phyloP scores from a whole-genome alignment of 2,113 vertebrate genomes.

The Neolamprologus caudopunctatus region DNA sequence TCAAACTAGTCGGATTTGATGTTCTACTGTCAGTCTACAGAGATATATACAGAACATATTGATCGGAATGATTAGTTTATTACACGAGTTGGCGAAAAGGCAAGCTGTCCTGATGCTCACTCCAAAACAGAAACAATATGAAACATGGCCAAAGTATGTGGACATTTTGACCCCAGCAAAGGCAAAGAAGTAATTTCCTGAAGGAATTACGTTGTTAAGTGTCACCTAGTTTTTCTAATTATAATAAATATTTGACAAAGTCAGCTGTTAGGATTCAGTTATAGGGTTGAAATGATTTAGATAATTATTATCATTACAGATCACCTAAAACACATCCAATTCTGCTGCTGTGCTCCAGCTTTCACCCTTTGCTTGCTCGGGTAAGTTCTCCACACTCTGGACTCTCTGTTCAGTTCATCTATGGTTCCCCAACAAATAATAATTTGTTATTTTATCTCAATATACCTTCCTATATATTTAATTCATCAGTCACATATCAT shows the following conservation, averaged over 20 bases:
- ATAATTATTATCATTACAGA: neutral
- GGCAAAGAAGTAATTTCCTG: neutral
- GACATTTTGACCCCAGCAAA: neutral
- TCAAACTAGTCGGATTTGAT: slow-evolving; percentile 12
- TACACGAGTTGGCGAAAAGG: neutral
- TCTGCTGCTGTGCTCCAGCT: neutral
- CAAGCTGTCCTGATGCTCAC: neutral
- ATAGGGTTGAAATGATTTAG: neutral
- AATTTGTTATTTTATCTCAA: neutral
- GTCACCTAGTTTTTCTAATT: neutral
- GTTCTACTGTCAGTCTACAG: neutral
- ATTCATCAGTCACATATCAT: neutral
- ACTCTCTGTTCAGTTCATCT: neutral
- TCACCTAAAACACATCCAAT: neutral
- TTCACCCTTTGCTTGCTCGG: neutral
- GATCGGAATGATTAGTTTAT: neutral
- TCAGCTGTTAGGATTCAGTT: neutral
- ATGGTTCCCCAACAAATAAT: neutral
- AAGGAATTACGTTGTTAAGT: neutral
- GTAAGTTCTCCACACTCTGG: neutral
- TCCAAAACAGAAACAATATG: neutral
- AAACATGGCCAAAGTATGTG: neutral
- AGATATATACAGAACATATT: neutral
- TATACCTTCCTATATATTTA: rapidly evolving
- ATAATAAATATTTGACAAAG: neutral